Evolutionary conservation across 2,888 invertebrate species (phyloP), one percentile per base, ranked within the genome.

Genomic region (Neria commutata): DNA sequence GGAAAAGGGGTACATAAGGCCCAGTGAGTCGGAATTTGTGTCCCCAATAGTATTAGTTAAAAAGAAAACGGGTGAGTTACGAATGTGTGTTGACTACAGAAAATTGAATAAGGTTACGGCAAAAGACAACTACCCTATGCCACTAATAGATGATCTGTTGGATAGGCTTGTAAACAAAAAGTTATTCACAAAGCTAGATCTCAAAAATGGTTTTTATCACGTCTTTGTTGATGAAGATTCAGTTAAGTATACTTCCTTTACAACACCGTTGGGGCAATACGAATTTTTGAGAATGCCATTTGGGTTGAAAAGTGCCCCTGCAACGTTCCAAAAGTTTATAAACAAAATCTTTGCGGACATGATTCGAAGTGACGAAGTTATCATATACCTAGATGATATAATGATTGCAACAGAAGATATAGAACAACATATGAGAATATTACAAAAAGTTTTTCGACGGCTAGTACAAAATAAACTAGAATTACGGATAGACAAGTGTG

Each of bases 331-430:
- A 25, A 26, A 46, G 51, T 42, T 60, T 34, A 65, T 69, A 29
- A 51, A 58, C 42, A 37, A 58, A n/a, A 62, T 66, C 40, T 63
- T 70, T 45, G 11, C 37, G 24, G 56, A 63, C 24, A 58, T 62
- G 16, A 53, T 67, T 34, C 34, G 52, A 21, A 10, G 56, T 1
- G 62, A 63, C 6, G 60, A 60, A 47, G 42, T 68, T 14, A 40
- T 62, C 1, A 59, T 70, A 21, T 70, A 71, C 58, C 3, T 71
- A 55, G 72, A 72, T 51, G 70, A 73, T 58, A 59, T 72, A 10
- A 37, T 70, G 29, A 61, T 70, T n/a, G 65, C 63, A n/a, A 64
- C 63, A 10, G 56, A 61, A 47, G 53, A 63, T 52, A 51, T 64
- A 47, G 59, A 60, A 10, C 58, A 65, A 49, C 67, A 67, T 60